phyloP scores from a whole-genome alignment of 1,140 invertebrate species.

The Parasteatoda tepidariorum region DNA sequence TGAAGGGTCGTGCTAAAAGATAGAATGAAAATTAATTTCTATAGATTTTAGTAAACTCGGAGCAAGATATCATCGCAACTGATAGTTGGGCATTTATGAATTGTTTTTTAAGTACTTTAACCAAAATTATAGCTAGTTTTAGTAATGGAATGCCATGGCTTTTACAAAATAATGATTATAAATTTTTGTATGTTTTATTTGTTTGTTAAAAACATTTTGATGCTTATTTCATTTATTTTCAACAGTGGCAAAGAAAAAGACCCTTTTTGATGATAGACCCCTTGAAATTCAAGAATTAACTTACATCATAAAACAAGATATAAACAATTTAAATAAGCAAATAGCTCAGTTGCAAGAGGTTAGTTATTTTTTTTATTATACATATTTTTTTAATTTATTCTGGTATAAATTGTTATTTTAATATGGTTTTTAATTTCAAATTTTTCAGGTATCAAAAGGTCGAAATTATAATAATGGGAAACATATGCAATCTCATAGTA shows the following conservation, averaged over 20 bases:
- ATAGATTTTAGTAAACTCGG: no score
- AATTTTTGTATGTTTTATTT: no score
- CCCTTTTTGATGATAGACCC: constrained; percentile 95
- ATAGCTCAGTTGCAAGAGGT: constrained; percentile 78
- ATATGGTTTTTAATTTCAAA: not conserved
- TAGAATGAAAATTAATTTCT: no score
- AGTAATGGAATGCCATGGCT: no score
- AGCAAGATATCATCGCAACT: no score
- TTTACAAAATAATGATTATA: no score
- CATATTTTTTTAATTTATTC: not conserved
- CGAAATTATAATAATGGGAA: constrained; percentile 74
- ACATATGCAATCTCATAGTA: constrained; percentile 94
- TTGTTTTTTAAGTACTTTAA: no score
- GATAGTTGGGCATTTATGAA: no score
- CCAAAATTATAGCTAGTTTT: no score
- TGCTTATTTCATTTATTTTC: constrained; percentile 68
- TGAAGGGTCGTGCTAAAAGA: no score
- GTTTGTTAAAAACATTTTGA: no score
- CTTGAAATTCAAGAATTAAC: constrained; percentile 97
- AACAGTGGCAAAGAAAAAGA: constrained; percentile 98
- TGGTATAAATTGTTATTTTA: constrained; percentile 6
- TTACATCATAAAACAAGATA: constrained; percentile 97
- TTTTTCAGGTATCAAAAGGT: constrained; percentile 67
- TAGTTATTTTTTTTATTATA: not conserved
- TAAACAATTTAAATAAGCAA: constrained; percentile 94